Conservation (phyloP, 2,113 vertebrate genomes). For the Malurus alboscapulatus region DNA sequence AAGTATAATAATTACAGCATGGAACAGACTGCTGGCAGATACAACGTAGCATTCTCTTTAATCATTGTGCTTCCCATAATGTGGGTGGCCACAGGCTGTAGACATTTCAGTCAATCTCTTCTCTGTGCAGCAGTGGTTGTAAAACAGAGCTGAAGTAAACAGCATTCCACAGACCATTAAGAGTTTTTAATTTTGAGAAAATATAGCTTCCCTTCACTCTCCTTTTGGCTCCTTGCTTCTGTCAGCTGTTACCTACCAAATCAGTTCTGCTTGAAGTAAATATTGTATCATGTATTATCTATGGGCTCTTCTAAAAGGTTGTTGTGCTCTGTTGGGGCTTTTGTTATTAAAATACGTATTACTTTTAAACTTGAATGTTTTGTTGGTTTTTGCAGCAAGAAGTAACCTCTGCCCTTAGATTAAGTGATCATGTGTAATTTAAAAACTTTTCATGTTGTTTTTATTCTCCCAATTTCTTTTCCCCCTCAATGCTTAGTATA, state of each 20-base stretch:
- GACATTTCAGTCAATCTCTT: constrained; percentile 17
- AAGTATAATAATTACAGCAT: constrained; percentile 75
- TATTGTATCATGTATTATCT: not conserved
- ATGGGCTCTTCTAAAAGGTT: not conserved
- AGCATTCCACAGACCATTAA: constrained; percentile 54
- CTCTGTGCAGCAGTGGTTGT: constrained; percentile 10
- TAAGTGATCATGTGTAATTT: not conserved
- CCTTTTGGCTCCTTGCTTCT: constrained; percentile 29
- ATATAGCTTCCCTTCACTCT: not conserved
- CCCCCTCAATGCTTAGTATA: not conserved
- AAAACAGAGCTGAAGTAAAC: constrained; percentile 60
- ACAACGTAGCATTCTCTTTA: constrained; percentile 65
- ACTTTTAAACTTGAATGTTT: not conserved
- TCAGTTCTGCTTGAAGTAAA: not conserved
- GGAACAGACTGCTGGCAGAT: constrained; percentile 70
- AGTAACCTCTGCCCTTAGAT: not conserved
- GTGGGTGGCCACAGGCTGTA: constrained; percentile 75
- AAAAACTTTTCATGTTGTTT: not conserved
- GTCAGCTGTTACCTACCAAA: not conserved
- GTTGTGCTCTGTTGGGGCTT: not conserved
- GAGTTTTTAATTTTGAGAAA: constrained; percentile 45
- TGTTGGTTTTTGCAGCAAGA: not conserved
- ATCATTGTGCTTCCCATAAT: constrained; percentile 69
- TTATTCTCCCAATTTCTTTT: not conserved
- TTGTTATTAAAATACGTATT: not conserved